phyloP scores from a whole-genome alignment of 2,113 vertebrate genomes.

The Synodontis membranacea region DNA sequence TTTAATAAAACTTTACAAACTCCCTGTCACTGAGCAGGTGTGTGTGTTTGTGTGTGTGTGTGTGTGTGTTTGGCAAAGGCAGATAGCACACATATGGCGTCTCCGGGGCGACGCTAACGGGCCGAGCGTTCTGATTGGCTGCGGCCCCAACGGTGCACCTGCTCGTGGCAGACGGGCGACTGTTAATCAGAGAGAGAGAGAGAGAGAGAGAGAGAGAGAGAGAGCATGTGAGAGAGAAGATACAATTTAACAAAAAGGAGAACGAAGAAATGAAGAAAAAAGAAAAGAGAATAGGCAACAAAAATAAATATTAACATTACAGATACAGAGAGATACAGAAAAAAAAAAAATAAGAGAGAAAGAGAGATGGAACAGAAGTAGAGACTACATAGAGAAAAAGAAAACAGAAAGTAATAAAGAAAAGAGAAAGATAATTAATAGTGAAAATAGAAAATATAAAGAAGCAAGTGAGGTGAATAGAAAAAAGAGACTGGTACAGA shows the following conservation, averaged over 20 bases:
- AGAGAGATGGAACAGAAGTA: neutral
- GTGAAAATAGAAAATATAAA: too few species aligned
- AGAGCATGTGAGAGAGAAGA: neutral
- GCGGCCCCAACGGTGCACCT: slow-evolving; percentile 35
- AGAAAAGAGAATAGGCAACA: neutral
- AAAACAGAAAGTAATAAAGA: neutral
- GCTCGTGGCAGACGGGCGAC: slow-evolving; percentile 43
- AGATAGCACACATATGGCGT: slow-evolving; percentile 36
- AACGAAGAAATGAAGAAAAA: neutral
- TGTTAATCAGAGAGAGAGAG: slow-evolving; percentile 38
- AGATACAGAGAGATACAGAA: neutral
- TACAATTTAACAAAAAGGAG: neutral
- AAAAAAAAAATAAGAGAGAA: neutral
- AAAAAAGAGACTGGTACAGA: neutral
- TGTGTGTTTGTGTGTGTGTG: slow-evolving; percentile 32
- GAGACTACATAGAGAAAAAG: neutral
- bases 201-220: neutral
- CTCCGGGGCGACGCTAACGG: slow-evolving; percentile 21
- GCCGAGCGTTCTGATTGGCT: slow-evolving; percentile 24
- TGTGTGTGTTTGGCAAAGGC: slow-evolving; percentile 28
- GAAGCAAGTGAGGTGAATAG: neutral
- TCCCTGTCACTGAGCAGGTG: slow-evolving; percentile 16
- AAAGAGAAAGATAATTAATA: neutral
- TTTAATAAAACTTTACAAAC: slow-evolving; percentile 21
- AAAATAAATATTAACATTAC: neutral